Evolutionary conservation across 2,797 vertebrate species (phyloP).

Genomic region (Premnoplex brunnescens): DNA sequence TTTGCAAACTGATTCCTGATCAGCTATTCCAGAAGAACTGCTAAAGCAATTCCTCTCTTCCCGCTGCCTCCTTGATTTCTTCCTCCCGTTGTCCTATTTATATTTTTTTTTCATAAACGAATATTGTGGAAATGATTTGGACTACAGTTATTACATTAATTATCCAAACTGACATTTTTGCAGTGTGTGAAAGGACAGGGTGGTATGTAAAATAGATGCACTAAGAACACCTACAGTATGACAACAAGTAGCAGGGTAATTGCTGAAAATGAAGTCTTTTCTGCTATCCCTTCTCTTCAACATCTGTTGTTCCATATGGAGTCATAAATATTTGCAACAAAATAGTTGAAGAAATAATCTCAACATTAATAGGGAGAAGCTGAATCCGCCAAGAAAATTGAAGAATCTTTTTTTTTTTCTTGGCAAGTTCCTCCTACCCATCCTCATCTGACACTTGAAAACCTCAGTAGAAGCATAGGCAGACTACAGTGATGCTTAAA

Average conservation of each 20-base stretch:
- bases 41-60: not conserved
- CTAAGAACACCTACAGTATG: slow-evolving; percentile 73
- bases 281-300: slow-evolving; percentile 70
- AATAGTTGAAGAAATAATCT: slow-evolving; percentile 72
- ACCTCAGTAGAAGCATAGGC: slow-evolving; percentile 6
- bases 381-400: slow-evolving; percentile 60
- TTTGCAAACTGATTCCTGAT: not conserved
- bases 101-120: not conserved
- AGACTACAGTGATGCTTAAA: slow-evolving; percentile 15
- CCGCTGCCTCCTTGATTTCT: not conserved
- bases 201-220: slow-evolving; percentile 70
- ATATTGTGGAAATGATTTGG: slow-evolving; percentile 46
- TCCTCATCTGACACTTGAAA: slow-evolving; percentile 56
- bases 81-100: not conserved
- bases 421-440: slow-evolving; percentile 60
- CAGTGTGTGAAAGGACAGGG: slow-evolving; percentile 64
- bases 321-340: slow-evolving; percentile 79
- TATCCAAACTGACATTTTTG: slow-evolving; percentile 66
- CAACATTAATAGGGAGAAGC: slow-evolving; percentile 70
- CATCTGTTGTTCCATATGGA: slow-evolving; percentile 76
- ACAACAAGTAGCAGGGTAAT: slow-evolving; percentile 74
- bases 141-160: slow-evolving; percentile 58
- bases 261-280: slow-evolving; percentile 74
- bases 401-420: slow-evolving; percentile 39
- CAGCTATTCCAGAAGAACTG: not conserved